Conservation (phyloP, 1,140 invertebrate genomes). For the Trinorchestia longiramus region DNA sequence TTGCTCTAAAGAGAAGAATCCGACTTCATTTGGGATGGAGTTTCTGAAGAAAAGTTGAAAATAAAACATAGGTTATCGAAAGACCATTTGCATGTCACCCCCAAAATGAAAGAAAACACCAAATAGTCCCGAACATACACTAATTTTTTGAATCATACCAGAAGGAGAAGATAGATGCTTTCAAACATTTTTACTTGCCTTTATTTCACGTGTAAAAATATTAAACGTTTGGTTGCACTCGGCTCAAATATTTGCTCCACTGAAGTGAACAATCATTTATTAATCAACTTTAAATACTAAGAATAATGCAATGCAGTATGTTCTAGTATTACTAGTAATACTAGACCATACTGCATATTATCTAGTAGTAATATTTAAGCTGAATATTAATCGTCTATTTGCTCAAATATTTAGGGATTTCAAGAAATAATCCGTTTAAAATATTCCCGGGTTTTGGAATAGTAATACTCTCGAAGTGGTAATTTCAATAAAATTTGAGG, state of each 20-base stretch:
- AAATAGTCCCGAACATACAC: background rate
- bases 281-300: too few relatives aligned
- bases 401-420: too few relatives aligned
- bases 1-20: background rate
- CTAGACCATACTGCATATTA: too few relatives aligned
- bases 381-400: too few relatives aligned
- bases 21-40: background rate
- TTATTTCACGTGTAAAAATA: background rate
- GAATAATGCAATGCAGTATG: too few relatives aligned
- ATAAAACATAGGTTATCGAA: background rate
- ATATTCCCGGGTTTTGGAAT: too few relatives aligned
- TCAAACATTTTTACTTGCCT: background rate
- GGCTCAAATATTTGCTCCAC: background rate
- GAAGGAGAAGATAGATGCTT: background rate
- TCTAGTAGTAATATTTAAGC: too few relatives aligned
- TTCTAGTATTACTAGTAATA: too few relatives aligned
- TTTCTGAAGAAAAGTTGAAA: background rate
- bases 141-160: background rate
- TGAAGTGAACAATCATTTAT: background rate
- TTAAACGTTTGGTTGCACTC: background rate
- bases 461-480: too few relatives aligned
- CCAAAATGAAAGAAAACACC: background rate
- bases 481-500: too few relatives aligned
- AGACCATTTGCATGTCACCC: background rate
- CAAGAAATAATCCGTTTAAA: too few relatives aligned